Evolutionary conservation across 2,113 vertebrate species (phyloP).

Genomic region (Nettapus auritus): DNA sequence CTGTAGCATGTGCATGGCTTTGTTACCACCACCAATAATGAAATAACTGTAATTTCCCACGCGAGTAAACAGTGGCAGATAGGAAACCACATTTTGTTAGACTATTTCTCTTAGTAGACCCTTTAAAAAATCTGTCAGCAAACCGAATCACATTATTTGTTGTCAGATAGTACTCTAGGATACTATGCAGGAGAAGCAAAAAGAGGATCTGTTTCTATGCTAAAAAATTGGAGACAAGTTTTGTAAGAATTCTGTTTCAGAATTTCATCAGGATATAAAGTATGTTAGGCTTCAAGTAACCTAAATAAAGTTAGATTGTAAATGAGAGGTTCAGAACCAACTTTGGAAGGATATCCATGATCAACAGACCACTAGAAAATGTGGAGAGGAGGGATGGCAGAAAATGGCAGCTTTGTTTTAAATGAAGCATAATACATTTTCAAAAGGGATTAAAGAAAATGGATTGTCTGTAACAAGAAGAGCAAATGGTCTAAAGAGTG

Average conservation of each 20-base stretch:
- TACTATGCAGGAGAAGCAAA: neutral
- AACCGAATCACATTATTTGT: neutral
- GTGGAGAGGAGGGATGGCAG: neutral
- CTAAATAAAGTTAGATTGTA: neutral
- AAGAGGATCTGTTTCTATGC: neutral
- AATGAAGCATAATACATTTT: neutral
- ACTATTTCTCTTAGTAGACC: neutral
- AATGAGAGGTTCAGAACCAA: neutral
- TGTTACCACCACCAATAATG: neutral
- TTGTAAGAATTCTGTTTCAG: neutral
- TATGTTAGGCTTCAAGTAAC: neutral
- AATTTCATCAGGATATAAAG: neutral
- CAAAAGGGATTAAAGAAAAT: neutral
- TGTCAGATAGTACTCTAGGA: neutral
- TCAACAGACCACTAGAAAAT: neutral
- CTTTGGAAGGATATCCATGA: conserved; percentile 6
- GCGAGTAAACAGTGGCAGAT: neutral
- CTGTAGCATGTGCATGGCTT: neutral
- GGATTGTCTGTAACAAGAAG: neutral
- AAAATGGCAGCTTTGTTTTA: neutral
- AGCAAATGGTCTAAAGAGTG: neutral
- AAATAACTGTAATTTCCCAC: conserved; percentile 14
- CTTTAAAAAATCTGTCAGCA: neutral
- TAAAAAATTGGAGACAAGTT: neutral
- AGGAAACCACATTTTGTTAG: conserved; percentile 11